Percentiles rank a stretch among this genome's conserved stretches.
Evolutionary conservation across 2,888 invertebrate genomes (phyloP).

Genomic region (Leptopterna dolabrata): DNA sequence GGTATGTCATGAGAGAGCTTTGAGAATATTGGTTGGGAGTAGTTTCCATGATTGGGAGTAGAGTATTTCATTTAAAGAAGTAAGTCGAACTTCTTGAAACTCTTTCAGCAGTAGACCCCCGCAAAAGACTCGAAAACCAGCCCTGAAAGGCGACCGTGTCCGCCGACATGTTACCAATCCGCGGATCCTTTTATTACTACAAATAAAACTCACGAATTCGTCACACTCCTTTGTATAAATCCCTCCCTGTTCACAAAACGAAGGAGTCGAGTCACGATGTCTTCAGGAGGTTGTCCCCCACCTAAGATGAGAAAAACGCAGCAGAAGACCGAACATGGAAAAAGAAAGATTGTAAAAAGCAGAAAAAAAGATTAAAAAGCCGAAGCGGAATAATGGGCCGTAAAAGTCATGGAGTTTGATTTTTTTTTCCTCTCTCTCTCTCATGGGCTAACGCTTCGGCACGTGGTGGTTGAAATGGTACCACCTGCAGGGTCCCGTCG

Average conservation of each 20-base stretch:
- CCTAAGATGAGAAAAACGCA: not conserved
- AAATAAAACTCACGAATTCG: slow-evolving; percentile 3
- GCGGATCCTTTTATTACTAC: not conserved
- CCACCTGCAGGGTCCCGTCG: not conserved
- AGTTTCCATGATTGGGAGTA: no score
- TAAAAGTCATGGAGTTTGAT: not conserved
- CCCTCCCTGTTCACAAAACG: not conserved
- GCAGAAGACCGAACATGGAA: not conserved
- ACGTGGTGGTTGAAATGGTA: not conserved
- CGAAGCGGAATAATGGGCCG: not conserved
- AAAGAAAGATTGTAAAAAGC: not conserved
- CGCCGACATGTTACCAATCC: no score
- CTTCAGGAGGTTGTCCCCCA: not conserved
- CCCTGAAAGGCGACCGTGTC: no score
- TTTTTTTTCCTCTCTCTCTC: not conserved
- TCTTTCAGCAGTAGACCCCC: no score
- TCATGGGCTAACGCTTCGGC: not conserved
- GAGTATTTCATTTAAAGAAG: no score
- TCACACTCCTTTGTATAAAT: not conserved
- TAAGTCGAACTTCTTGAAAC: no score
- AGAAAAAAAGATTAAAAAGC: not conserved
- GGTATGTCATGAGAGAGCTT: no score
- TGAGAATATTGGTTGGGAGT: no score
- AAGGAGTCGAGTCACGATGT: not conserved
- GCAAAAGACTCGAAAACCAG: no score